Base-by-base conservation (phyloP, 2,888 invertebrate species). In the Pandemis corylana region DNA sequence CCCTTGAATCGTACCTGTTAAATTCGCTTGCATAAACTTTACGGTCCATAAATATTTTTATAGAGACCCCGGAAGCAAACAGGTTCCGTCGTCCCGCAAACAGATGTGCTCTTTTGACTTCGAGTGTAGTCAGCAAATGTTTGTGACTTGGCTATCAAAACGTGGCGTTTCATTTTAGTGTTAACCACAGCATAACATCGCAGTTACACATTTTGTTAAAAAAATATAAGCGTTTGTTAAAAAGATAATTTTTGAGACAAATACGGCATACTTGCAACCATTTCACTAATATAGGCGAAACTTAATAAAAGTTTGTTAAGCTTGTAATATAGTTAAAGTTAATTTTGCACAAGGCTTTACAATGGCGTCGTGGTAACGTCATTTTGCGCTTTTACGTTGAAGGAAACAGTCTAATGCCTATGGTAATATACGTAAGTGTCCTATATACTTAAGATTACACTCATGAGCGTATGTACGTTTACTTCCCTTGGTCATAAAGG, bases 11-110 rank as follows among this genome's bases (percentile, higher is more conserved):
- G 7, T 15, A 56, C 28, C 28, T 41, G 41, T 66, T 66, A 51
- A 51, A 12, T 41, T 13, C 51, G 13, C 7, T 28, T 42, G 20
- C 42, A 44, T 68, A 68, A 68, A 20, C 56, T 59, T 68, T 68
- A 56, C n/a, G 68, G 56, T 44, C 56, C 44, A 59, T 68, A 59
- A 68, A 68, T 56, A 68, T 42, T 68, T 53, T 59, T 59, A 59
- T 44, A 42, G 68, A 44, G 7, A 44, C 10, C 68, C 68, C 68
- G 56, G 42, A 68, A 59, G 42, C 68, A 68, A 67, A 65, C 62
- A 49, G 20, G 7, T 53, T 7, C 53, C 61, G 61, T 28, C 1
- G 61, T 28, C 1, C 6, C 13, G 42, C 62, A 62, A 36, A 62
- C 20, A 56, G n/a, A 41, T 62, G 41, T n/a, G 41, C 61, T 10